Conservation (phyloP, 53 echinoderm and acorn worm species). For the Astropecten irregularis region DNA sequence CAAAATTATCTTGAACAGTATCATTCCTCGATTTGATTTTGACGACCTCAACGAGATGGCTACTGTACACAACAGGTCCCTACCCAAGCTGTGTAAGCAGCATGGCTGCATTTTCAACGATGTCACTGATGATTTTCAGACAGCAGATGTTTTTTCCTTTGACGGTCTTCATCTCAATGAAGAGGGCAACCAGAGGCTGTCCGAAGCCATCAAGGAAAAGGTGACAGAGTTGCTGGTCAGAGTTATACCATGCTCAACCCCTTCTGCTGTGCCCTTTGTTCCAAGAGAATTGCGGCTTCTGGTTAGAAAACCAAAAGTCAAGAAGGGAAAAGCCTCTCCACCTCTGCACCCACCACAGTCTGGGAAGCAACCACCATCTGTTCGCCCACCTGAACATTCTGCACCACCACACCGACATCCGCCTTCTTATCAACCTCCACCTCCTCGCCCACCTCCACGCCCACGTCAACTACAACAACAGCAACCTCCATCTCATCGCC, state of each 20-base stretch:
- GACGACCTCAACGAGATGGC: background rate
- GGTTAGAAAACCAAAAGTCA: background rate
- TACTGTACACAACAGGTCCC: background rate
- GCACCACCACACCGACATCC: no score
- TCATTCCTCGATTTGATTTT: background rate
- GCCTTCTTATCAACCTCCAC: no score
- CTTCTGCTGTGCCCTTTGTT: background rate
- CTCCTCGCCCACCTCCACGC: no score
- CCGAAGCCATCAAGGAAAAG: background rate
- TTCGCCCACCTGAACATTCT: no score
- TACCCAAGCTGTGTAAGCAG: background rate
- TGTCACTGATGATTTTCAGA: background rate
- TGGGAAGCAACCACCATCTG: no score
- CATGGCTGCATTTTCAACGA: background rate
- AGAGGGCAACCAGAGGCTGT: background rate
- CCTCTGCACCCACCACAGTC: no score
- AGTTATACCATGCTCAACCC: background rate
- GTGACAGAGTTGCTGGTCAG: background rate
- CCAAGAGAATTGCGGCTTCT: slow-evolving; percentile 1
- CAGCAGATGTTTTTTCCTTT: background rate
- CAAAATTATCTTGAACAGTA: background rate
- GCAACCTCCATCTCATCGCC: no score
- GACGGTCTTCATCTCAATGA: background rate
- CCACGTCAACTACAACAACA: no score
- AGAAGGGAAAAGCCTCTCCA: no score